These are phyloP conservation scores for Otus sunia DNA, from an alignment of 2,113 vertebrate species.

Conservation along the genomic window DNA sequence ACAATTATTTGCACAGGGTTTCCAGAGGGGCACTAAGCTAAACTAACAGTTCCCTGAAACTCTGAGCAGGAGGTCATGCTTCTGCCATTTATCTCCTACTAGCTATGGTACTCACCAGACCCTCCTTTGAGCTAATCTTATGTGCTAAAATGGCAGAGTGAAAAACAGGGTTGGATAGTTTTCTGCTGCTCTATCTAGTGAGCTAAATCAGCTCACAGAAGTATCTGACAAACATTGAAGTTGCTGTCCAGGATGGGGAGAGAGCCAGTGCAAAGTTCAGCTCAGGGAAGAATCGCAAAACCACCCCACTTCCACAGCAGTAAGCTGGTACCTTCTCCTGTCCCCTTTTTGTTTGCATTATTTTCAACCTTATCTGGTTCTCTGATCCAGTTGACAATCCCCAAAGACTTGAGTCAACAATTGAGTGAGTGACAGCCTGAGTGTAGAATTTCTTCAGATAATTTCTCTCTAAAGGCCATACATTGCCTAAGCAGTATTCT, in stretches of 20 bases:
- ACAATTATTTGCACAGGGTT: not conserved
- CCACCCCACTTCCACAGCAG: not conserved
- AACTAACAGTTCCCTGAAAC: not conserved
- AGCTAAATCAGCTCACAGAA: not conserved
- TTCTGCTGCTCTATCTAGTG: not conserved
- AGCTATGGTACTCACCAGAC: not conserved
- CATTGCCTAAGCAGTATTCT: not conserved
- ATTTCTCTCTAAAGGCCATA: not conserved
- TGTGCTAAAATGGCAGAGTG: not conserved
- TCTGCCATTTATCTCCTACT: not conserved
- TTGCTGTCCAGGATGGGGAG: not conserved
- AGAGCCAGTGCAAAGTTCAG: not conserved
- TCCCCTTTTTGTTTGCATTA: not conserved
- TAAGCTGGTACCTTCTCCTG: not conserved
- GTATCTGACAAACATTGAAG: not conserved
- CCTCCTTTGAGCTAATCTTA: not conserved
- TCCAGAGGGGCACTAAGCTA: not conserved
- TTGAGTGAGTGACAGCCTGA: not conserved
- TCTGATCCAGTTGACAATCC: conserved; percentile 13
- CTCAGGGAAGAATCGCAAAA: not conserved
- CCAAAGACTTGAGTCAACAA: conserved; percentile 36
- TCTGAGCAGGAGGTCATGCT: not conserved
- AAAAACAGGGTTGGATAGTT: not conserved
- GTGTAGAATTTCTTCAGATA: conserved; percentile 13
- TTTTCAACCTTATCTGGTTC: conserved; percentile 42